A percentile compares a stretch with the other conserved stretches of the same genome.
These are phyloP conservation scores for Papilio protenor DNA, from an alignment of 2,888 invertebrate genomes.

Conservation along the genomic window DNA sequence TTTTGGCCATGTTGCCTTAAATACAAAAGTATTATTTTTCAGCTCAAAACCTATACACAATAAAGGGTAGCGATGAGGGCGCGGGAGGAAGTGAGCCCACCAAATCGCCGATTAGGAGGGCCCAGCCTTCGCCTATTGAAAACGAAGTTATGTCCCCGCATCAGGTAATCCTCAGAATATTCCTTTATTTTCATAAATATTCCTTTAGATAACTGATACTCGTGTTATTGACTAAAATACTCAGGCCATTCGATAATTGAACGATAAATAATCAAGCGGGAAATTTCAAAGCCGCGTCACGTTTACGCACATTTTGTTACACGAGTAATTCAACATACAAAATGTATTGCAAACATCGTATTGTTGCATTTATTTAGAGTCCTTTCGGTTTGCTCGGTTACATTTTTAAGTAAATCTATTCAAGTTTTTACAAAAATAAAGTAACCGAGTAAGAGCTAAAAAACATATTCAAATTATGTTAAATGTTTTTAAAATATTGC, in stretches of 20 bases:
- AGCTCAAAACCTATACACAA: constrained; percentile 81
- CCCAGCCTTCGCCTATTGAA: constrained; percentile 76
- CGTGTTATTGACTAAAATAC: neutral
- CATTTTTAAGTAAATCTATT: too few relatives aligned
- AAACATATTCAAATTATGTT: neutral
- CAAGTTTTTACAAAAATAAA: too few relatives aligned
- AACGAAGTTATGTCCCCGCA: constrained; percentile 81
- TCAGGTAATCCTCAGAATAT: constrained; percentile 59
- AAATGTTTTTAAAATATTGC: neutral
- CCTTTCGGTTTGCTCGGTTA: too few relatives aligned
- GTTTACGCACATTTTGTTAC: neutral
- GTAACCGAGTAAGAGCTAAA: too few relatives aligned
- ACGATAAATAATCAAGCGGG: neutral
- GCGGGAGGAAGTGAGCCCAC: constrained; percentile 62
- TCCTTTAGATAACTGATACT: neutral
- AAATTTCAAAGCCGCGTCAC: neutral
- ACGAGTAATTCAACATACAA: neutral
- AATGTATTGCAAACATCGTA: neutral
- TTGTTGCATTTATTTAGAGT: neutral
- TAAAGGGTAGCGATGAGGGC: constrained; percentile 76
- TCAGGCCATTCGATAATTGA: neutral
- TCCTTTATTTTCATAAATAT: neutral
- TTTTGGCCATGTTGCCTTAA: neutral
- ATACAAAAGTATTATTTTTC: constrained; percentile 48
- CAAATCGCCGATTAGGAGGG: constrained; percentile 73